Evolutionary conservation across 2,113 vertebrate genomes (phyloP).

Genomic region (Dolichotis patagonum): DNA sequence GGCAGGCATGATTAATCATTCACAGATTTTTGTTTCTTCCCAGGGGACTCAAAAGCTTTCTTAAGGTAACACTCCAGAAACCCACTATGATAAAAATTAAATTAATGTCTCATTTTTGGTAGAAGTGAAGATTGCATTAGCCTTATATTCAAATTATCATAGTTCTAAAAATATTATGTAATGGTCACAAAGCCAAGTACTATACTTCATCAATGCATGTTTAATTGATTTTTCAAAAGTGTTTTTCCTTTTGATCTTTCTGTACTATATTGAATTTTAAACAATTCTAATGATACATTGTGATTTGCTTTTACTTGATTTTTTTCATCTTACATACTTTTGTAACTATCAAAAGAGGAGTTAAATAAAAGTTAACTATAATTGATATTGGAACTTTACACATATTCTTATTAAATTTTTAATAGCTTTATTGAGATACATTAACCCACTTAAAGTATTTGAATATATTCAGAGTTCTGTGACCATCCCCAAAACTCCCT

Average conservation of each 20-base stretch:
- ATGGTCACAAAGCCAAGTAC: not conserved
- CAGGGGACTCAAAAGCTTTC: not conserved
- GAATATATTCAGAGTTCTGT: not conserved
- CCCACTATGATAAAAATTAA: not conserved
- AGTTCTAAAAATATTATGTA: not conserved
- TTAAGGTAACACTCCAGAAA: not conserved
- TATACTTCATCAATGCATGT: not conserved
- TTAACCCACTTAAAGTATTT: not conserved
- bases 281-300: not conserved
- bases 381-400: not conserved
- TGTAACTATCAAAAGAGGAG: not conserved
- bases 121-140: not conserved
- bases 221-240: not conserved
- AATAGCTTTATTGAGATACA: slow-evolving; percentile 5
- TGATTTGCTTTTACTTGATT: slow-evolving; percentile 22
- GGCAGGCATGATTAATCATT: not conserved
- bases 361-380: not conserved
- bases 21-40: not conserved
- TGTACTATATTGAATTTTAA: slow-evolving; percentile 45
- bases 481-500: not conserved
- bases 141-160: not conserved
- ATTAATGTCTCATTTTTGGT: not conserved
- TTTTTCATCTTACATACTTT: slow-evolving; percentile 27
- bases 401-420: not conserved
- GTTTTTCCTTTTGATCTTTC: slow-evolving; percentile 44